Evolutionary conservation across 2,113 vertebrate species (phyloP).

Genomic region (Oncorhynchus nerka): DNA sequence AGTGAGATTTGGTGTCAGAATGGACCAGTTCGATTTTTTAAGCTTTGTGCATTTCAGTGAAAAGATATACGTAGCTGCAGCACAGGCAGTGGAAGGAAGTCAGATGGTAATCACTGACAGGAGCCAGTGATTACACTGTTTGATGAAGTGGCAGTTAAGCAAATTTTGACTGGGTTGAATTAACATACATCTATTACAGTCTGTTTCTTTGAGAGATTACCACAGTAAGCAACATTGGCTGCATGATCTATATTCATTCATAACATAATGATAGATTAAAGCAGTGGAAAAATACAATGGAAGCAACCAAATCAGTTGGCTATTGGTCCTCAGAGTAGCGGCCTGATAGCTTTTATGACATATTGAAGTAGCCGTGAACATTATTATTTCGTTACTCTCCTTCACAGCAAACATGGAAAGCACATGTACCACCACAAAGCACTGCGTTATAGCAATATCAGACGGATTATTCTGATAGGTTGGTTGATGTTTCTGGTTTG

Average conservation of each 20-base stretch:
- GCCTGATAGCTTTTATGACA: background rate
- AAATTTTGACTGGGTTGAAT: background rate
- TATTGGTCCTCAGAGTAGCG: no score
- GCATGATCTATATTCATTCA: constrained; percentile 6
- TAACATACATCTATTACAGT: background rate
- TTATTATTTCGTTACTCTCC: background rate
- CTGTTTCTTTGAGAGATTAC: constrained; percentile 1
- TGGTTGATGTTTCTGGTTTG: background rate
- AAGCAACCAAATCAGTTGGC: background rate
- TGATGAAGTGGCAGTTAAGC: background rate
- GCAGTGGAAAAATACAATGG: background rate
- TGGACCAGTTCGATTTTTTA: background rate
- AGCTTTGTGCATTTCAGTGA: background rate
- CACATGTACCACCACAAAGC: background rate
- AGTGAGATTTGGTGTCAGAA: background rate
- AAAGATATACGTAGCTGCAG: background rate
- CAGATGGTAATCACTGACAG: no score
- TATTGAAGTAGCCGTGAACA: background rate
- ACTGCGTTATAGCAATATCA: background rate
- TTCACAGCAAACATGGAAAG: background rate
- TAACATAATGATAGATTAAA: background rate
- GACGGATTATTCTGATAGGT: background rate
- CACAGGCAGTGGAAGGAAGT: background rate
- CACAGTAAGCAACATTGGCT: background rate
- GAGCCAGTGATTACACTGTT: background rate